Percentiles rank a stretch among this genome's conserved stretches.
phyloP scores from a whole-genome alignment of 2,888 invertebrate genomes.

The Helobdella robusta region DNA sequence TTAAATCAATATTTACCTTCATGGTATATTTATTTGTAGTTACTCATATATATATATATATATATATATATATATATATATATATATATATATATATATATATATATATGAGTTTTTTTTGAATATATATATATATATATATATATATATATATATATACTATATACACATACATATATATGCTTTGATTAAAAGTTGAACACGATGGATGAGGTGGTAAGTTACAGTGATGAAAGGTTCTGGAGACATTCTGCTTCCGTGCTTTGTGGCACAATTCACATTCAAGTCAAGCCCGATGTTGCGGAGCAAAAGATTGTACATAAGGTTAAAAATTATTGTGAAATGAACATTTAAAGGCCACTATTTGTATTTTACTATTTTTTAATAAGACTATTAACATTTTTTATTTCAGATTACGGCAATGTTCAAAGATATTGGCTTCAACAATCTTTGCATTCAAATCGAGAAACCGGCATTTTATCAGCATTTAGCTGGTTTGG shows the following conservation, averaged over 20 bases:
- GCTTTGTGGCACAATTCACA: constrained; percentile 49
- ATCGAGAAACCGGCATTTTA: constrained; percentile 52
- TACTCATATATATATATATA: no score
- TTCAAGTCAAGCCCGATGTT: constrained; percentile 47
- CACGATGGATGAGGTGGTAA: constrained; percentile 51
- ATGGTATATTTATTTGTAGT: not conserved
- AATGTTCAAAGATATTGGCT: constrained; percentile 48
- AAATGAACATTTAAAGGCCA: not conserved
- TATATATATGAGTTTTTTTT: no score
- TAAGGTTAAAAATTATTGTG: constrained; percentile 40
- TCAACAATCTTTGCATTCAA: constrained; percentile 50
- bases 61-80: no score
- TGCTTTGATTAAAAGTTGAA: constrained; percentile 41
- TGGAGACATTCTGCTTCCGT: constrained; percentile 53
- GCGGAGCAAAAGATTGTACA: constrained; percentile 49
- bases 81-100: no score
- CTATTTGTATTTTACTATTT: not conserved
- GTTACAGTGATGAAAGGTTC: constrained; percentile 52
- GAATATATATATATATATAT: no score
- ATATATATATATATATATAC: no score
- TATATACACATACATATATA: not conserved
- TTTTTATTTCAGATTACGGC: constrained; percentile 40
- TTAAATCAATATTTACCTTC: not conserved
- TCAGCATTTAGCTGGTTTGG: constrained; percentile 50
- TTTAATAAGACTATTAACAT: not conserved